These are phyloP conservation scores for Hymenochirus boettgeri DNA, from an alignment of 2,113 vertebrate genomes.

Conservation along the genomic window DNA sequence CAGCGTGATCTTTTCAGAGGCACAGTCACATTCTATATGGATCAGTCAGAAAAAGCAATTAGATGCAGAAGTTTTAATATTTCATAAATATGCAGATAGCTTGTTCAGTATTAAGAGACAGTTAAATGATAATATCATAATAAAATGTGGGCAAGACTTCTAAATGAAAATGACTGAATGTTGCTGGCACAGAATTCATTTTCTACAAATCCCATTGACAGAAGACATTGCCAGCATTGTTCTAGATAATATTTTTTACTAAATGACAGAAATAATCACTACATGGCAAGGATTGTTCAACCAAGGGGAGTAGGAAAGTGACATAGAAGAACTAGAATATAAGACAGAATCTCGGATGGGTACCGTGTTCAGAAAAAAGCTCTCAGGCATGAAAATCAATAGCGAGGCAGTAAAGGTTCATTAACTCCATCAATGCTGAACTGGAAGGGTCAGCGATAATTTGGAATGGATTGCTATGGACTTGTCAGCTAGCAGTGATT, in stretches of 20 bases:
- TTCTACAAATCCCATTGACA: constrained; percentile 27
- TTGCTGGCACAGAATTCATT: constrained; percentile 7
- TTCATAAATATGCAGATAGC: not conserved
- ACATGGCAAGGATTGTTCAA: constrained; percentile 9
- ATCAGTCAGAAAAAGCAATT: not conserved
- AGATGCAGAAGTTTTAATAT: not conserved
- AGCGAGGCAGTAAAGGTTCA: constrained; percentile 4
- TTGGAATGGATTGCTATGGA: constrained; percentile 12
- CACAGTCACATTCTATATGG: no score
- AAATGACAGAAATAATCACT: constrained; percentile 32
- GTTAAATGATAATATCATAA: not conserved
- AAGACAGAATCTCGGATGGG: constrained; percentile 9
- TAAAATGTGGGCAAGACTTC: constrained; percentile 2
- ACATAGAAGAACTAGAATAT: constrained; percentile 30
- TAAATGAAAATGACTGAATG: constrained; percentile 3
- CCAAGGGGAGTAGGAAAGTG: constrained; percentile 21
- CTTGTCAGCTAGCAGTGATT: constrained; percentile 9
- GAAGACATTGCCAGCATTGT: constrained; percentile 24
- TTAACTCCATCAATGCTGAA: constrained; percentile 32
- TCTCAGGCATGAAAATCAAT: constrained; percentile 27
- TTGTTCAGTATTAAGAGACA: not conserved
- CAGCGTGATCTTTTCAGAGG: no score
- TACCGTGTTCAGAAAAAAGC: constrained; percentile 26
- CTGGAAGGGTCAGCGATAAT: constrained; percentile 27
- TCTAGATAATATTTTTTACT: constrained; percentile 30